Percentiles rank a stretch among this genome's conserved stretches.
Conservation (phyloP, 2,113 vertebrate genomes). For the Strigops habroptila region DNA sequence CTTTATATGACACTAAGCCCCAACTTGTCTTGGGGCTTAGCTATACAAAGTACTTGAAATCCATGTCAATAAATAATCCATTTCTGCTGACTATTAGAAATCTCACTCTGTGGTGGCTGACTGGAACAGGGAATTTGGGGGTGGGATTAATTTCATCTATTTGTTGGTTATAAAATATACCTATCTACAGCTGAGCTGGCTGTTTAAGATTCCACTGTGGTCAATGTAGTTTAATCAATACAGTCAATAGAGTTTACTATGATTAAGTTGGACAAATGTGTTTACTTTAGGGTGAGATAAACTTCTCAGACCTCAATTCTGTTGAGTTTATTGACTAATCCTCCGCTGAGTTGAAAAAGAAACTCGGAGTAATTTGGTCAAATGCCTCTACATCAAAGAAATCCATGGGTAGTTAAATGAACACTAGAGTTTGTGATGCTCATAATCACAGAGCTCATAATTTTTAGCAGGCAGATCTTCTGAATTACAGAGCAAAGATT, state of each 20-base stretch:
- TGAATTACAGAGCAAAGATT: not conserved
- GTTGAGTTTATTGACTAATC: slow-evolving; percentile 6
- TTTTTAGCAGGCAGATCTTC: not conserved
- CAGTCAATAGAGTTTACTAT: not conserved
- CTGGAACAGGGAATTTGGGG: not conserved
- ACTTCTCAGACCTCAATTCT: not conserved
- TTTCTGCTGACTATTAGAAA: not conserved
- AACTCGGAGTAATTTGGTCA: slow-evolving; percentile 11
- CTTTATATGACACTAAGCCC: not conserved
- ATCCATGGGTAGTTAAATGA: slow-evolving; percentile 8
- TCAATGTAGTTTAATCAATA: slow-evolving; percentile 18
- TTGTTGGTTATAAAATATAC: not conserved
- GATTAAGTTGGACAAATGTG: slow-evolving; percentile 44
- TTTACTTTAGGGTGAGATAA: slow-evolving; percentile 21
- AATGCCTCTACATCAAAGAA: not conserved
- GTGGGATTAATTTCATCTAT: not conserved
- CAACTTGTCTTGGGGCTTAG: not conserved
- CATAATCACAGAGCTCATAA: not conserved
- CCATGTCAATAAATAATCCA: not conserved
- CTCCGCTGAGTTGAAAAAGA: not conserved
- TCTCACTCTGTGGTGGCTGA: not conserved
- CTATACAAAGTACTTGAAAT: not conserved
- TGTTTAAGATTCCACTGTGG: not conserved
- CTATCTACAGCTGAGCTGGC: not conserved
- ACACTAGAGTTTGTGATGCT: not conserved